Conservation (phyloP, 2,888 invertebrate genomes). For the Ceraclea dissimilis region DNA sequence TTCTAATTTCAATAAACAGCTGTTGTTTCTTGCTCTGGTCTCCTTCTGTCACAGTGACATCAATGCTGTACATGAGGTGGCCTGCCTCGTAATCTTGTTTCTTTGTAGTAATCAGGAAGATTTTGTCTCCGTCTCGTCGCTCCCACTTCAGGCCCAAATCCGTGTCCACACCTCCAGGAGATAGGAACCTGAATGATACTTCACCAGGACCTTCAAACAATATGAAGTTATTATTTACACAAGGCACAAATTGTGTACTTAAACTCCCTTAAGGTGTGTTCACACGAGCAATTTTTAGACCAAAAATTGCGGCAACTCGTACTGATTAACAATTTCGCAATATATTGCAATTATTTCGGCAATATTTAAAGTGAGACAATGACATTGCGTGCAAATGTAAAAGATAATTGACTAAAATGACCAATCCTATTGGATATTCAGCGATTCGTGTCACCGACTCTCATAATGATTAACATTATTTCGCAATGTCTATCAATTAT, state of each 20-base stretch:
- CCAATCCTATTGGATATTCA: no score
- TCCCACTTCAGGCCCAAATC: background rate
- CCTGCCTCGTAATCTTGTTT: constrained; percentile 48
- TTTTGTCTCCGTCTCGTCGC: constrained; percentile 31
- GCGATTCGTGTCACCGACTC: no score
- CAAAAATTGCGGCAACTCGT: no score
- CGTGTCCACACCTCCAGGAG: background rate
- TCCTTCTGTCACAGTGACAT: constrained; percentile 29
- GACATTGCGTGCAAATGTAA: no score
- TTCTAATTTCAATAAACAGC: constrained; percentile 37
- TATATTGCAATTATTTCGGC: no score
- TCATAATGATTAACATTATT: no score
- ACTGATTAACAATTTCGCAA: no score
- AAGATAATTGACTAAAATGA: no score
- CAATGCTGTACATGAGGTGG: constrained; percentile 41
- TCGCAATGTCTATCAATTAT: no score
- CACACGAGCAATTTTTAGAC: no score
- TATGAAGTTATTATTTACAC: background rate
- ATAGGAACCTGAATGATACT: background rate
- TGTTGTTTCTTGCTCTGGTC: background rate
- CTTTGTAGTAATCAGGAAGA: constrained; percentile 35
- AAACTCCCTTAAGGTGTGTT: no score
- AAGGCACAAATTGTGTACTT: background rate
- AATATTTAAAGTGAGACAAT: no score
- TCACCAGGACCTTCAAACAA: background rate